Base-by-base conservation (phyloP, 2,113 vertebrate genomes). In the Colaptes auratus region DNA sequence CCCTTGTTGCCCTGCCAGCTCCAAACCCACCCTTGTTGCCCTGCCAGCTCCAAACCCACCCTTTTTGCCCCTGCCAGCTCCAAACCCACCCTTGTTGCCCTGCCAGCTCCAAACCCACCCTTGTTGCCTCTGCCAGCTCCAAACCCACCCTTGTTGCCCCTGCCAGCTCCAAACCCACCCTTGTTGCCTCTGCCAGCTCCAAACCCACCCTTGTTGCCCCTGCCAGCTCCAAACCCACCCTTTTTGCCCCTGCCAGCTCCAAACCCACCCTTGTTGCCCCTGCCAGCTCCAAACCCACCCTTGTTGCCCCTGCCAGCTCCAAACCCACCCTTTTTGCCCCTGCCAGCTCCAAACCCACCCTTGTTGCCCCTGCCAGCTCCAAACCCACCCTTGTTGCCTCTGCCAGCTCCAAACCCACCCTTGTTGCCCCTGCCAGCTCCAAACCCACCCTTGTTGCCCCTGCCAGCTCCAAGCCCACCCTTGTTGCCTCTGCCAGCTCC, bases 401-500 rank as follows among this genome's bases (percentile, higher is more conserved):
- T 30, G 31, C 82, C 74, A 21, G 79, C 79, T 17, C 79, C 55
- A 4, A 84, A 93, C 2, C 66, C 46, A 11, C 44, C 67, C n/a
- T 0, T 30, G 44, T 15, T 15, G 39, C 39, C 27, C 28, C 74
- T 39, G 30, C 6, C 58, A 33, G 67, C 56, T 91, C 85, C 71
- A 3, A 3, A 80, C 10, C 15, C 3, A 0, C 20, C 67, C n/a
- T 0, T 30, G 48, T 18, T 5, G 7, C 35, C 83, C 25, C 27
- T 30, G 31, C 82, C 36, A 39, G 36, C 36, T 36, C 36, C 36
- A 36, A 36, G 17, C 77, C 33, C 35, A 2, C 3, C 58, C n/a
- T 21, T 4, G 0, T 10, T 5, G 7, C 42, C 83, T 28, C 27
- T 30, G 31, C 82, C 74, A 21, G 79, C 79, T 17, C 79, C 55